phyloP scores from a whole-genome alignment of 2,888 invertebrate species.

The Drosophila antonietae region DNA sequence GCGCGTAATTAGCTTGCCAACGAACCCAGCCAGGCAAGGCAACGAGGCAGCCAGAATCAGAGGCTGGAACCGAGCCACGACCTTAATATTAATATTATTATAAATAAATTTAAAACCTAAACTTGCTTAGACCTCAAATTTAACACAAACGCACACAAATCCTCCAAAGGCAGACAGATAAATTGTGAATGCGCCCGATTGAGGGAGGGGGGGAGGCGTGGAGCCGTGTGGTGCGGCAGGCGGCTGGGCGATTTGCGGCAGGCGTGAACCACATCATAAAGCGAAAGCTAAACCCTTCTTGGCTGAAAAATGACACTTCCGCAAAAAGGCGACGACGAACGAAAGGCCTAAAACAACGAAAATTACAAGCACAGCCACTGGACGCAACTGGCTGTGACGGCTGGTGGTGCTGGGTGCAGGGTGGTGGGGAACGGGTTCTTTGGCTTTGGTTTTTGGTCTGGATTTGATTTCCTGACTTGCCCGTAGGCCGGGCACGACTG shows the following conservation, averaged over 20 bases:
- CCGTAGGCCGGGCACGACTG: conserved; percentile 31
- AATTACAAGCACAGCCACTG: conserved; percentile 60
- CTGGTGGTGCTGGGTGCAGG: background rate
- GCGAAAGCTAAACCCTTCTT: conserved; percentile 73
- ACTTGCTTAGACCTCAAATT: conserved; percentile 64
- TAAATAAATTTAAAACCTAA: conserved; percentile 70
- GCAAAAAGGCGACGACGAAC: conserved; percentile 45
- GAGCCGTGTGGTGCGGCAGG: background rate
- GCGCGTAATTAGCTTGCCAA: conserved; percentile 68
- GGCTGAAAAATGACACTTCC: conserved; percentile 80
- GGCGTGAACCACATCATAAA: conserved; percentile 68
- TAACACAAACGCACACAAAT: conserved; percentile 37
- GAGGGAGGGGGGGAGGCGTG: background rate
- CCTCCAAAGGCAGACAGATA: conserved; percentile 28
- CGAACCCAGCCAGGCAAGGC: conserved; percentile 21
- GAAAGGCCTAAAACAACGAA: conserved; percentile 62
- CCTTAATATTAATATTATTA: conserved; percentile 75
- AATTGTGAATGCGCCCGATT: background rate
- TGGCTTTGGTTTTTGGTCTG: conserved; percentile 19
- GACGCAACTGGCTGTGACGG: conserved; percentile 31
- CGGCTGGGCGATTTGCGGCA: conserved; percentile 33
- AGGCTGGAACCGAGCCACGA: conserved; percentile 20
- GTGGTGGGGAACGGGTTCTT: background rate
- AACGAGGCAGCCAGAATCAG: conserved; percentile 20
- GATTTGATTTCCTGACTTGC: conserved; percentile 51